phyloP scores from a whole-genome alignment of 2,888 invertebrate species.

The Campoplex nolae region DNA sequence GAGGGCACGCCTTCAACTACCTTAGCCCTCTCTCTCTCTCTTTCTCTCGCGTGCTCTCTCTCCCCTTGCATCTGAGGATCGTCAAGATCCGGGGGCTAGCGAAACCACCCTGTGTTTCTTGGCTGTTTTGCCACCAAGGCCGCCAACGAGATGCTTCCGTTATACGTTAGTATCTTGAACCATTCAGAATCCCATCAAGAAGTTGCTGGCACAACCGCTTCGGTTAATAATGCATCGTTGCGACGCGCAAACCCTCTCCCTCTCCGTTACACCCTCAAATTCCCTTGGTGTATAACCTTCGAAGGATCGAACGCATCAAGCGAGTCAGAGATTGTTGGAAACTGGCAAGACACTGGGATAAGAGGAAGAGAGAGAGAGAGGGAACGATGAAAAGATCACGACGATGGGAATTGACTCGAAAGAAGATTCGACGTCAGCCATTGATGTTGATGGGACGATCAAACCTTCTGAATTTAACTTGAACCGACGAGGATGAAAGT shows the following conservation, averaged over 20 bases:
- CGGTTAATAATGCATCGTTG: constrained; percentile 75
- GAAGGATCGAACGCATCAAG: constrained; percentile 27
- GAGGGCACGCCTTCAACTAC: constrained; percentile 52
- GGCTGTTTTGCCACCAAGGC: constrained; percentile 59
- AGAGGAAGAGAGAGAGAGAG: not conserved
- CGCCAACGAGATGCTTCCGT: constrained; percentile 52
- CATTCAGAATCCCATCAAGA: constrained; percentile 76
- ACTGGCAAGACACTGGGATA: constrained; percentile 4
- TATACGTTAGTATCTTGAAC: constrained; percentile 56
- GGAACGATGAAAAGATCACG: not conserved
- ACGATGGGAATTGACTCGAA: constrained; percentile 16
- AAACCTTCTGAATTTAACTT: constrained; percentile 5
- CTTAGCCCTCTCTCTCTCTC: not conserved
- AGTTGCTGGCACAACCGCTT: constrained; percentile 74
- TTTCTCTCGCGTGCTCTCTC: not conserved
- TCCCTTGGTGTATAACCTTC: constrained; percentile 23
- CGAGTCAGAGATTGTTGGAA: constrained; percentile 27
- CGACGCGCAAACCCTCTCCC: constrained; percentile 45
- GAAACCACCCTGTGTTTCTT: constrained; percentile 36
- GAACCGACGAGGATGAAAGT: not conserved
- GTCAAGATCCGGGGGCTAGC: constrained; percentile 51
- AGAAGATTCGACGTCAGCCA: constrained; percentile 5
- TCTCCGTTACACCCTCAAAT: not conserved
- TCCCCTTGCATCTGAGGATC: constrained; percentile 35
- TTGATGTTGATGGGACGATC: constrained; percentile 14